phyloP scores from a whole-genome alignment of 2,797 vertebrate species.

The Melanitta fusca region DNA sequence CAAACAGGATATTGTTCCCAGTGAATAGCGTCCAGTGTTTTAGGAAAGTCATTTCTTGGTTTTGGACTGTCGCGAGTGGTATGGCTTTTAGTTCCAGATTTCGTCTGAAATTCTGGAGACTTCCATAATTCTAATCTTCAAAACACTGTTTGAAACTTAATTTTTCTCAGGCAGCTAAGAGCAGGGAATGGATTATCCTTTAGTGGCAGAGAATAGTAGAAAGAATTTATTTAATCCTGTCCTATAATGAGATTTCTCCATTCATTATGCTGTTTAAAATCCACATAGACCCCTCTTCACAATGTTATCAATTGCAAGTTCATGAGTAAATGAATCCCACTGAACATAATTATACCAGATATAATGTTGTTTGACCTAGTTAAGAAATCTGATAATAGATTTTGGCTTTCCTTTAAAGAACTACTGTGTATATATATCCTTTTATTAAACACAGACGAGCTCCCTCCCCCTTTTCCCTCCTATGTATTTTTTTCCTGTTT shows the following conservation, averaged over 20 bases:
- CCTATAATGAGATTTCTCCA: neutral
- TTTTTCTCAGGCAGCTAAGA: neutral
- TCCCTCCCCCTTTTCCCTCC: neutral
- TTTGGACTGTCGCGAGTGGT: constrained; percentile 35
- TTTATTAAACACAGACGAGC: neutral
- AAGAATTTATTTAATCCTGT: neutral
- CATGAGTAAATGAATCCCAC: constrained; percentile 12
- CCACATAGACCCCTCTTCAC: neutral
- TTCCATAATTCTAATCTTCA: neutral
- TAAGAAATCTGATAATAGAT: neutral
- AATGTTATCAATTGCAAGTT: neutral
- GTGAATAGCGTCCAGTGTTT: constrained; percentile 65
- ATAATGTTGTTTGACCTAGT: neutral
- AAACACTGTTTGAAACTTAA: neutral
- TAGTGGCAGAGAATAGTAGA: neutral
- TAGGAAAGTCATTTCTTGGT: constrained; percentile 54
- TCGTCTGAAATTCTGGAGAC: neutral
- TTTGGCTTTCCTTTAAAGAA: neutral
- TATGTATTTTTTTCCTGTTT: neutral
- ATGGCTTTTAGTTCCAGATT: constrained; percentile 34
- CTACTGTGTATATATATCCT: neutral
- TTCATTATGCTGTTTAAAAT: neutral
- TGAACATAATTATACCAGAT: neutral
- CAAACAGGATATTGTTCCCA: constrained; percentile 76
- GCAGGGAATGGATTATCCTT: neutral